Conservation (phyloP, 2,797 vertebrate species). For the Enteromius trimaculatus region DNA sequence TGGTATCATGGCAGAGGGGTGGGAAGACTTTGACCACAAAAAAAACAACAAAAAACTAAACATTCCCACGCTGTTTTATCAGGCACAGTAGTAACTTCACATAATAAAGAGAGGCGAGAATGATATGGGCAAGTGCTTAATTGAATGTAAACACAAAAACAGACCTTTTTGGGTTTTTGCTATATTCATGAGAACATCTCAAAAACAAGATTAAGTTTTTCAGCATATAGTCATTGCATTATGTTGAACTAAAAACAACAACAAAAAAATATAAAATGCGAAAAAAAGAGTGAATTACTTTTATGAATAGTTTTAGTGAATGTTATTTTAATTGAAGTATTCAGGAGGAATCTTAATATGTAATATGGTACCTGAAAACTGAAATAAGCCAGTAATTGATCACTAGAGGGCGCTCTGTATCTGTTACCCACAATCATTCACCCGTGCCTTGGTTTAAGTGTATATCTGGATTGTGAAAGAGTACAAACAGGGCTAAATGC, state of each 20-base stretch:
- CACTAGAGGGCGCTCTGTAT: conserved; percentile 40
- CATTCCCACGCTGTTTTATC: conserved; percentile 50
- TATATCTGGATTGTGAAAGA: conserved; percentile 18
- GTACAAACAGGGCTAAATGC: not conserved
- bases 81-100: conserved; percentile 14
- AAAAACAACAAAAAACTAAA: not conserved
- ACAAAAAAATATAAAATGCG: not conserved
- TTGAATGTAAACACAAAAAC: not conserved
- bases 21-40: conserved; percentile 6
- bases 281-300: not conserved
- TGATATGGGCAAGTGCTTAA: not conserved
- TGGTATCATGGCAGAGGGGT: not conserved
- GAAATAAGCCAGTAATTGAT: too few species aligned
- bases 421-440: not conserved
- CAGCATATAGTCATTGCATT: not conserved
- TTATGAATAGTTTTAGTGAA: too few species aligned
- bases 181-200: not conserved
- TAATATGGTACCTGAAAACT: not conserved
- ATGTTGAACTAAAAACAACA: not conserved
- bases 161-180: not conserved
- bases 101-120: conserved; percentile 10
- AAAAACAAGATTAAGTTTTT: not conserved
- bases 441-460: not conserved
- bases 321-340: not conserved
- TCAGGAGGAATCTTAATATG: not conserved